Percentiles rank a stretch among this genome's conserved stretches.
phyloP scores from a whole-genome alignment of 2,888 invertebrate species.

The Apotomis turbidana region DNA sequence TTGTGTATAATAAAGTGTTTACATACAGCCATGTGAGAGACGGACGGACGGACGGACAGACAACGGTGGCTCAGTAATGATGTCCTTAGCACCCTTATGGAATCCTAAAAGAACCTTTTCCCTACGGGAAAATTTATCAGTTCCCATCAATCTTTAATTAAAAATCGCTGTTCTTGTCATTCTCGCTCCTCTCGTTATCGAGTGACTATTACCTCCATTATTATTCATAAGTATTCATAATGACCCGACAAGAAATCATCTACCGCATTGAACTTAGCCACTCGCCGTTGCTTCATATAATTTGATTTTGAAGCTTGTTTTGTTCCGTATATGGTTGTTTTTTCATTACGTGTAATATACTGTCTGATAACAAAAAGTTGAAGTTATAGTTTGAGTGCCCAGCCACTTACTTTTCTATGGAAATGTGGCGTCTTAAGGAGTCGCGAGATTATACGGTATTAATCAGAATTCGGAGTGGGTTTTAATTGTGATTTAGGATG shows the following conservation, averaged over 20 bases:
- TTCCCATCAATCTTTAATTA: slow-evolving; percentile 1
- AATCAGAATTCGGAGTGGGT: slow-evolving; percentile 5
- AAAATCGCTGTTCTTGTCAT: slow-evolving; percentile 27
- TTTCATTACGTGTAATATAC: not conserved
- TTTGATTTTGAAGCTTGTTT: not conserved
- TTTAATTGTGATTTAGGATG: slow-evolving; percentile 5
- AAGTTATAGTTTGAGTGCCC: not conserved
- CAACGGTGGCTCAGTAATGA: no score
- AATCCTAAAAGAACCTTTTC: no score
- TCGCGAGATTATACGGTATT: not conserved
- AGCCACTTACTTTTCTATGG: slow-evolving; percentile 1
- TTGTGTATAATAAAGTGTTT: no score
- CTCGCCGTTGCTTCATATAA: not conserved
- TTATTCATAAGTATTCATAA: slow-evolving; percentile 38
- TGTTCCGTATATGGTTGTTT: not conserved
- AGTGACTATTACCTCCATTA: slow-evolving; percentile 24
- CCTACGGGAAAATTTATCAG: not conserved
- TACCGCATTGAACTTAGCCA: slow-evolving; percentile 4
- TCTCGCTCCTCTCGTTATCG: slow-evolving; percentile 10
- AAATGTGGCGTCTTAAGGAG: not conserved
- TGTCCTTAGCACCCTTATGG: no score
- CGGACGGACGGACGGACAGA: no score
- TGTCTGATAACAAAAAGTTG: not conserved
- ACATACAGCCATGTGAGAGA: no score
- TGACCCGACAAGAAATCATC: slow-evolving; percentile 11